Evolutionary conservation across 2,797 vertebrate genomes (phyloP).

Genomic region (Acrocephalus scirpaceus): DNA sequence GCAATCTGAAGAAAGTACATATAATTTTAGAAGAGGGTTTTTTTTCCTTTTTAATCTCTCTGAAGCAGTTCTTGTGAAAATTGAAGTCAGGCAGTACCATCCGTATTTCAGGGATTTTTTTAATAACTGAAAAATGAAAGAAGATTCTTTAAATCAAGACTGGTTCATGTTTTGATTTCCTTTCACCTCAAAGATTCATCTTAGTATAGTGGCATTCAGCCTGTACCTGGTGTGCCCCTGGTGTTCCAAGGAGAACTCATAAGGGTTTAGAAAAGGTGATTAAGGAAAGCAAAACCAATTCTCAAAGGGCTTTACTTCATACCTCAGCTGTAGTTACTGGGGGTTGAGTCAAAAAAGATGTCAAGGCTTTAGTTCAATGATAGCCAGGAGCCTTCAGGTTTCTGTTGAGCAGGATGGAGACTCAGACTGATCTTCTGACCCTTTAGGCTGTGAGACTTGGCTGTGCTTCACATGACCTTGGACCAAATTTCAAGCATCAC

Average conservation of each 20-base stretch:
- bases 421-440: not conserved
- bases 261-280: not conserved
- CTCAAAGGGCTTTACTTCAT: not conserved
- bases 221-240: not conserved
- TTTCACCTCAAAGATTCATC: not conserved
- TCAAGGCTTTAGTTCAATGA: not conserved
- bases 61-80: not conserved
- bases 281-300: not conserved
- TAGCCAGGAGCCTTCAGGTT: not conserved
- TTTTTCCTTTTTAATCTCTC: not conserved
- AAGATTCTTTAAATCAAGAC: not conserved
- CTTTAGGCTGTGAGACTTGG: conserved; percentile 34
- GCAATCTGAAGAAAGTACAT: not conserved
- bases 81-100: not conserved
- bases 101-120: not conserved
- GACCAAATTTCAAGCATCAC: not conserved
- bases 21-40: not conserved
- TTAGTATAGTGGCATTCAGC: not conserved
- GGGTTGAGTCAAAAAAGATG: not conserved
- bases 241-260: not conserved
- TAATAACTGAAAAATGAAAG: not conserved
- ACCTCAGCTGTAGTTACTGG: not conserved
- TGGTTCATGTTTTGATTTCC: not conserved
- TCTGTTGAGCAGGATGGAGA: not conserved
- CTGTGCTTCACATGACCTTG: conserved; percentile 24